phyloP scores from a whole-genome alignment of 2,888 invertebrate species.

The Cryptocheilus praepositus region DNA sequence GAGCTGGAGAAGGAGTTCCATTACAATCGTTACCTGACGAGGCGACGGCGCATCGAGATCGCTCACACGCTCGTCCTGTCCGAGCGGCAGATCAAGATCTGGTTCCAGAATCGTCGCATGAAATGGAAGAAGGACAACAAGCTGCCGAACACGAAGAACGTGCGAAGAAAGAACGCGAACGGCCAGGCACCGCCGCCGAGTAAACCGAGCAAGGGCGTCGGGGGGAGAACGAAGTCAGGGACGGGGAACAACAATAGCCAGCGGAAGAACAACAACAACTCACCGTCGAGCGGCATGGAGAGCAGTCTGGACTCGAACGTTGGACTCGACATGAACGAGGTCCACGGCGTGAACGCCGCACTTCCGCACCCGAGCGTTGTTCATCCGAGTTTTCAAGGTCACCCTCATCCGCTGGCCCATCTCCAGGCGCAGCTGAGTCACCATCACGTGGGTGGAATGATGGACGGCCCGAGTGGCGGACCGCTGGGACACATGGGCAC shows the following conservation, averaged over 20 bases:
- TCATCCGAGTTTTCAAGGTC: constrained; percentile 68
- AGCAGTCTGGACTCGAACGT: constrained; percentile 68
- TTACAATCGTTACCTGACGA: constrained; percentile 96
- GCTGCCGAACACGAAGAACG: constrained; percentile 89
- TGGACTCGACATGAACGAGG: constrained; percentile 65
- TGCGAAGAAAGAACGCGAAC: constrained; percentile 78
- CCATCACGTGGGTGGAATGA: constrained; percentile 70
- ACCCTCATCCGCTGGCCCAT: constrained; percentile 74
- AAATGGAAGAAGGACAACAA: constrained; percentile 93
- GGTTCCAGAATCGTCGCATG: constrained; percentile 91
- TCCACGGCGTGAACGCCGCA: constrained; percentile 62
- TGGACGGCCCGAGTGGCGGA: constrained; percentile 68
- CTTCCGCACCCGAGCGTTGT: constrained; percentile 59
- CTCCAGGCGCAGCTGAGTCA: constrained; percentile 74
- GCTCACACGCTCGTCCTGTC: constrained; percentile 96
- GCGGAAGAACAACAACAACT: constrained; percentile 79
- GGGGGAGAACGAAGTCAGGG: constrained; percentile 55
- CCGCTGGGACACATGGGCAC: constrained; percentile 68
- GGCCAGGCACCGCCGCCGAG: constrained; percentile 68
- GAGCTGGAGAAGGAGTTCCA: constrained; percentile 99
- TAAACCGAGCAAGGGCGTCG: constrained; percentile 51
- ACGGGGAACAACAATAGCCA: constrained; percentile 79
- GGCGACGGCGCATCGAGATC: constrained; percentile 96
- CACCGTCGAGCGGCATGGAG: constrained; percentile 70
- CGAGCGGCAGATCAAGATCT: constrained; percentile 92